A percentile compares a stretch with the other conserved stretches of the same genome.
These are phyloP conservation scores for Rhagoletis zephyria DNA, from an alignment of 1,140 invertebrate species.

Conservation along the genomic window DNA sequence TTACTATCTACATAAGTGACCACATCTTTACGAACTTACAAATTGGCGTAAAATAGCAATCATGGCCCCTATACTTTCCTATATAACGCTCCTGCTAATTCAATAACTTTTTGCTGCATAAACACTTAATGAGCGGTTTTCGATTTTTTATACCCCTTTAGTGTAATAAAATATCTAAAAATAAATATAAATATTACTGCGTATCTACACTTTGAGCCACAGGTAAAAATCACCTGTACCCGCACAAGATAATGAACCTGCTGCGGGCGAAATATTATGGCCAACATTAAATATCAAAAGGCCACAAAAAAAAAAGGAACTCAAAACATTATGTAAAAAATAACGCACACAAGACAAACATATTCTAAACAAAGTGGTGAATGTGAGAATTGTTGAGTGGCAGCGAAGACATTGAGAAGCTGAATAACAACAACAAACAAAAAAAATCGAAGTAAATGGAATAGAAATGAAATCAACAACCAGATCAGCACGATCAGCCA, in stretches of 20 bases:
- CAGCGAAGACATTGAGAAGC: conserved; percentile 7
- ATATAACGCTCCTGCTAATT: not conserved
- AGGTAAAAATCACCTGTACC: conserved; percentile 67
- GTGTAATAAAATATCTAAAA: conserved; percentile 51
- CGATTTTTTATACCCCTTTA: conserved; percentile 34
- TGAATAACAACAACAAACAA: not conserved
- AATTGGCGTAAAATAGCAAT: conserved; percentile 38
- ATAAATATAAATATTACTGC: conserved; percentile 38
- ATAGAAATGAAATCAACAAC: conserved; percentile 63
- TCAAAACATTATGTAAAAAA: conserved; percentile 23
- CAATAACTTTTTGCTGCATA: conserved; percentile 1
- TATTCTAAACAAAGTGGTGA: conserved; percentile 67
- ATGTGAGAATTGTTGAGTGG: conserved; percentile 43
- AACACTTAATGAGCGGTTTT: conserved; percentile 2
- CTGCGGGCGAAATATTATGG: conserved; percentile 61
- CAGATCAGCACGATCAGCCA: conserved; percentile 60
- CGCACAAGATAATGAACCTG: conserved; percentile 72
- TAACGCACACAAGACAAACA: not conserved
- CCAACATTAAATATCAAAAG: conserved; percentile 65
- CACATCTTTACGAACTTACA: conserved; percentile 24
- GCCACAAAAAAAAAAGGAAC: not conserved
- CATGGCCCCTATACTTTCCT: not conserved
- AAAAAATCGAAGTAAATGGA: conserved; percentile 53
- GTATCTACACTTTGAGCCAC: not conserved
- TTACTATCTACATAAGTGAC: not conserved